Base-by-base conservation (phyloP, 2,113 vertebrate genomes). In the Lasiurus cinereus region DNA sequence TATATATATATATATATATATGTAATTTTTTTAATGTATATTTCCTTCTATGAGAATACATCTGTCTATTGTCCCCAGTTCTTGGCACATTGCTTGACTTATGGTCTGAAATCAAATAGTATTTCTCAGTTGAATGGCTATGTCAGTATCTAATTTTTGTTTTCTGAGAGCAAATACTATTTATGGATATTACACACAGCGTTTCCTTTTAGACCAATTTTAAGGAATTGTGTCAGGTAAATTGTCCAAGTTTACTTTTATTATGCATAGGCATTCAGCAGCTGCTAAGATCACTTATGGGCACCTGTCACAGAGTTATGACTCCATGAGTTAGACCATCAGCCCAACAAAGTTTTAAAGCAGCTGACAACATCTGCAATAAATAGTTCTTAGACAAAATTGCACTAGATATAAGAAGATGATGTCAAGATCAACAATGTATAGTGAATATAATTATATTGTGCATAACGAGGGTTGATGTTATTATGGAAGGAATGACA, bases 181-280 rank as follows among this genome's bases (percentile, higher is more conserved):
- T 19, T 87, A 54, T 80, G 59, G 8, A 8, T 56, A 22, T 67
- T 83, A 22, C 1, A 79, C 83, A 18, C 0, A 56, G 2, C 86
- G 69, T 93, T 88, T 24, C 9, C 84, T 85, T 96, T 3, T 48
- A 80, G 66, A 73, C 14, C 67, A 36, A 8, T 77, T 97, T 94
- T 29, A 85, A 54, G 5, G 95, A 87, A 90, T 24, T 2, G 14
- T 91, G 88, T 24, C 16, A 76, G 10, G 74, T 85, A 67, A 96
- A 82, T 70, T 95, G 52, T 83, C 18, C 9, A 29, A 5, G 96
- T 95, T 67, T 80, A 29, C 59, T 27, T 79, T 83, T 1, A 33
- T 87, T 91, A 15, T 48, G 4, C 13, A 43, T 86, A 80, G n/a
- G 13, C 74, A 46, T 86, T 56, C 2, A 4, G 13, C 33, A 29